Evolutionary conservation across 2,797 vertebrate species (phyloP), one percentile per base, ranked within the genome.

Genomic region (Cossypha niveicapilla): DNA sequence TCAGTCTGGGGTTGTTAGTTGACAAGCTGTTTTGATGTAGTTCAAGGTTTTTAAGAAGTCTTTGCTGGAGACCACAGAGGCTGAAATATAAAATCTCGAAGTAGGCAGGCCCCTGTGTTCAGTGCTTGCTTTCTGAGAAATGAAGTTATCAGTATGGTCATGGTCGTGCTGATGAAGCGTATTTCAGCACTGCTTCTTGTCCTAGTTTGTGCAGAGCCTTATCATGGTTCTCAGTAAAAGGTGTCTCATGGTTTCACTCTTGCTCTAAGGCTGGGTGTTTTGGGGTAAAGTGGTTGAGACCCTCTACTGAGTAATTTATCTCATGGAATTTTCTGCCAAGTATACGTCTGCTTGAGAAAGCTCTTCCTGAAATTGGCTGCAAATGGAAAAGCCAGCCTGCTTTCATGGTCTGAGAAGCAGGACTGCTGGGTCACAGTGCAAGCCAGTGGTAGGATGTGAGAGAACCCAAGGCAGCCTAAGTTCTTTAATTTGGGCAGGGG

Each of bases 101-200:
- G 67, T 14, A 14, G 39, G 25, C 24, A 23, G 44, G 56, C 7
- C 9, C 13, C 4, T 48, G 24, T 39, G 9, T 18, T 56, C 13
- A 18, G 10, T 27, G 18, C 41, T 44, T 48, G 1, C 60, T 66
- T 45, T 45, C 30, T 66, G 65, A 51, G 47, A 27, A 66, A 11
- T 1, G 0, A 30, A 47, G 32, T 9, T 70, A 30, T 23, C 27
- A 0, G 0, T 11, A 0, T 23, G 19, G 22, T 48, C 6, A 5
- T 0, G 3, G 32, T 19, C 11, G 2, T 25, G 28, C n/a, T 37
- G 23, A 8, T 23, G 44, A 58, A 44, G 22, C 1, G 1, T 39
- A 6, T 47, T 62, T 50, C 1, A 3, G 21, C 3, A 4, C 39
- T 77, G 41, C 41, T n/a, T 25, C 7, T 34, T 44, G 57, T 13